Evolutionary conservation across 2,113 vertebrate species (phyloP).

Genomic region (Cinclus mexicanus): DNA sequence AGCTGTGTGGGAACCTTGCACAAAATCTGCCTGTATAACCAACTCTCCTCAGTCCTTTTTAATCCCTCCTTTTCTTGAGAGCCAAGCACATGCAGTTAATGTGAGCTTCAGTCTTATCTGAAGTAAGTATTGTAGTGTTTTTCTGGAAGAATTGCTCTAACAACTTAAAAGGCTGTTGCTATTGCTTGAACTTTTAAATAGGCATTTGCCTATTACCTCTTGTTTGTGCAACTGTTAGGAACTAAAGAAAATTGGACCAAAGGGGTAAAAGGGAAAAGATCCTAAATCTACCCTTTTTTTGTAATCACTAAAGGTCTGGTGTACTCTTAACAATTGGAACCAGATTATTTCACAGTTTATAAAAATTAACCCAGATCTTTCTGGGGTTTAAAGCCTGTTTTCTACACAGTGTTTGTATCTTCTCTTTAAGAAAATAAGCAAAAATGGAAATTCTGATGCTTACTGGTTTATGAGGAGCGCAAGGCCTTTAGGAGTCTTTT

Average conservation of each 20-base stretch:
- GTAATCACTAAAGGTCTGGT: background rate
- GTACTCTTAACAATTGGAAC: background rate
- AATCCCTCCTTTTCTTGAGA: conserved; percentile 51
- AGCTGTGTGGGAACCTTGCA: conserved; percentile 48
- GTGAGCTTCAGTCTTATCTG: conserved; percentile 54
- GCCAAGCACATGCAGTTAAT: conserved; percentile 33
- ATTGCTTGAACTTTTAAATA: background rate
- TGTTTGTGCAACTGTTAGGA: background rate
- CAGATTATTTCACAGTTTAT: background rate
- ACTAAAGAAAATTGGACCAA: background rate
- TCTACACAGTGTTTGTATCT: background rate
- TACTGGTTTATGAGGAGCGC: background rate
- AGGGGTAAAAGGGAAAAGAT: background rate
- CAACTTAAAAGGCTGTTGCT: conserved; percentile 13
- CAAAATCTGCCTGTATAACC: conserved; percentile 39
- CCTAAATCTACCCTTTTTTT: background rate
- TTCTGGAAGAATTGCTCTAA: conserved; percentile 29
- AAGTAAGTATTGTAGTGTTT: conserved; percentile 44
- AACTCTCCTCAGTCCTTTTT: conserved; percentile 54
- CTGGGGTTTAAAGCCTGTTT: background rate
- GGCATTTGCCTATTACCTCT: background rate
- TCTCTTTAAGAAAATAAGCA: background rate
- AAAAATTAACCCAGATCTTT: background rate
- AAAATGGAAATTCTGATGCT: background rate
- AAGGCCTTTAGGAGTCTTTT: background rate